Base-by-base conservation (phyloP, 92 coral and sea anemone species). In the Porites divaricata region DNA sequence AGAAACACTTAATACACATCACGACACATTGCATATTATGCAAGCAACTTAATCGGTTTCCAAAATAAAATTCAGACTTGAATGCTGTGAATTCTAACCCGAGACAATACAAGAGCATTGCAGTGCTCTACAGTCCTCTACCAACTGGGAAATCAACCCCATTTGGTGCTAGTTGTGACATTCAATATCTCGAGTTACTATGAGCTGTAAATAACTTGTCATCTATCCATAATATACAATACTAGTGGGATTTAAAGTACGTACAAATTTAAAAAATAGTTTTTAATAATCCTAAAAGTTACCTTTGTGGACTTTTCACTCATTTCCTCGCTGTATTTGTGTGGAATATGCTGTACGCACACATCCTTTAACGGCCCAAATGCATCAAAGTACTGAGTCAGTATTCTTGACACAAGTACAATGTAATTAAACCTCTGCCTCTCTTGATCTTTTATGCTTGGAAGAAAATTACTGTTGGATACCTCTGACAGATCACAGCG, bases 271-370 rank as follows among this genome's bases (percentile, higher is more conserved):
- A 4, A 35, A 4, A 35, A 35, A 35, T 2, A 35, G 45, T 35
- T 35, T 35, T 35, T 35, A 35, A 35, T 4, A 35, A 35, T 35
- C 45, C 45, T 35, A 35, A 35, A 35, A 35, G 45, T 65, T 81
- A 81, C 86, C 87, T 87, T 87, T 19, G 48, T 22, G 5, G 90
- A 87, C 65, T 87, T 87, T 35, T 87, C 12, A 70, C 87, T 61
- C 86, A 87, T 73, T 51, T 87, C 90, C 21, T 72, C 72, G 21
- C 67, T 15, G 68, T 87, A 87, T 22, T 50, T 87, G 67, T 87
- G 90, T 2, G 87, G 78, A n/a, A 81, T 87, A 61, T 90, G 88
- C 58, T 74, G 78, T 9, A 84, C 50, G 57, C 91, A 87, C 57
- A 48, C 85, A 53, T 84, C 70, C 24, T 81, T 88, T 5, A 91